Evolutionary conservation across 2,888 invertebrate genomes (phyloP), one percentile per base, ranked within the genome.

Genomic region (Dasypolia templi): DNA sequence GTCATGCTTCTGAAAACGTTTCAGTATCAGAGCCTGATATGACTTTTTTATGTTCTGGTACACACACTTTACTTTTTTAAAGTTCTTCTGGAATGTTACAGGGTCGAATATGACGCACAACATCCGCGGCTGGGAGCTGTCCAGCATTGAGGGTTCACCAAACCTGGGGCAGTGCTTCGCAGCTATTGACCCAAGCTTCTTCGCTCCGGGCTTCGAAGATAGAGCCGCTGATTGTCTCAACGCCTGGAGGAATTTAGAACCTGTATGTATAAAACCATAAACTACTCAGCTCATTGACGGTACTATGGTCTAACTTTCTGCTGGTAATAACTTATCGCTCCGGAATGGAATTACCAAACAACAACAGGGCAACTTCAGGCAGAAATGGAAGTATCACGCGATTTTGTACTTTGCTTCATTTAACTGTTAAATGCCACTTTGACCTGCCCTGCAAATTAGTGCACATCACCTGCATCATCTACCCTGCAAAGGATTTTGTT

Each of bases 151-250:
- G 0, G 94, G 93, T 0, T 93, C 97, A 0, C 98, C 99, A 0
- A 96, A 99, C 93, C 93, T 99, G 80, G 99, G 99, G 0, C 99
- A 99, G 85, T 98, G 98, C 85, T 99, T 99, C 91, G 97, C 99
- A 72, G 99, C 98, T 0, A 97, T 99, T 14, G 97, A 99, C 95
- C 99, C 99, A 0, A 94, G 96, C 17, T 97, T 97, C 86, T 99
- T 99, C 94, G 98, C 98, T 0, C 97, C 98, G 0, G 98, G 98
- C 0, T 98, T 99, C 86, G 97, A 97, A 69, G 97, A 97, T 0
- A 96, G 99, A 70, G 94, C 99, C 91, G 94, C 96, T 0, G 97
- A 97, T 71, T 96, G 99, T 39, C 96, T 99, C 88, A 89, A 95
- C 3, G 96, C 97, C 71, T 96, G 98, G 84, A 96, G 99, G 84